Evolutionary conservation across 92 coral and sea anemone genomes (phyloP).

Genomic region (Phenganax stokvisi): DNA sequence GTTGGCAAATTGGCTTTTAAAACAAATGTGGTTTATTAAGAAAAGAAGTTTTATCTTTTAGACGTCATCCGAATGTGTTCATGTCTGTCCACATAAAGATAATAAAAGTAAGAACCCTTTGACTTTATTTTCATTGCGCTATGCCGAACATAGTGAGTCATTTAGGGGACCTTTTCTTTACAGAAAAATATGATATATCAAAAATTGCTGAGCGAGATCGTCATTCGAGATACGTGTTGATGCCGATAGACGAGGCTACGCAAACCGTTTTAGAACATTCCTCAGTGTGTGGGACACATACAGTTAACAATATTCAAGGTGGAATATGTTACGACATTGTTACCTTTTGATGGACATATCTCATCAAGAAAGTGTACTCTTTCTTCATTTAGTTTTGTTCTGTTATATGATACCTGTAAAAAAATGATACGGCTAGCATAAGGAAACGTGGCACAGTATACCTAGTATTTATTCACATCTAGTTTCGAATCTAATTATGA

Average conservation of each 20-base stretch:
- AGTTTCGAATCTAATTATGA: no score
- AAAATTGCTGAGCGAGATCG: constrained; percentile 89
- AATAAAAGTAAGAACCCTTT: constrained; percentile 7
- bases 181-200: constrained; percentile 57
- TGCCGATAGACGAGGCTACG: constrained; percentile 74
- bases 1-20: no score
- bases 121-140: not conserved
- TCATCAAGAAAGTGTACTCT: no score
- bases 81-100: constrained; percentile 32
- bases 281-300: constrained; percentile 33
- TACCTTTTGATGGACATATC: not conserved
- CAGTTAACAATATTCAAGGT: constrained; percentile 40
- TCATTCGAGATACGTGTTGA: constrained; percentile 82
- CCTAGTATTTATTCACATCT: not conserved
- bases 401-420: no score
- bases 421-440: not conserved
- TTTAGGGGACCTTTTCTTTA: not conserved
- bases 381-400: no score
- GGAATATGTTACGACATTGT: not conserved
- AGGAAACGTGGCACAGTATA: not conserved
- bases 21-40: no score
- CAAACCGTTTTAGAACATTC: constrained; percentile 53
- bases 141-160: not conserved
- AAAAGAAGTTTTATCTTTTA: not conserved
- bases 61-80: not conserved